Percentiles rank a stretch among this genome's conserved stretches.
These are phyloP conservation scores for Empis stercorea DNA, from an alignment of 2,888 invertebrate genomes.

Conservation along the genomic window DNA sequence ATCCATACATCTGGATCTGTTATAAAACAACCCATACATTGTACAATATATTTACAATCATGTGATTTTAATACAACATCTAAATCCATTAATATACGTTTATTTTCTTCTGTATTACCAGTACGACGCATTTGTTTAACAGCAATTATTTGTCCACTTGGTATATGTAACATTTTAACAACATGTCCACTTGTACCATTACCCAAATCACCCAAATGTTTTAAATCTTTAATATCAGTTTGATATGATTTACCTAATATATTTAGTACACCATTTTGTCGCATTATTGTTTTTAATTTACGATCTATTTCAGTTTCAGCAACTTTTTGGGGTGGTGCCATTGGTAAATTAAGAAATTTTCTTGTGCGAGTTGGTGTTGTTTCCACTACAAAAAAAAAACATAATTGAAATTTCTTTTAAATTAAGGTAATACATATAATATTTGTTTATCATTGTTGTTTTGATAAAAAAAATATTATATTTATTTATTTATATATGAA, in stretches of 20 bases:
- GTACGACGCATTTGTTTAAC: conserved; percentile 98
- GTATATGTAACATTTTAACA: conserved; percentile 86
- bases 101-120: conserved; percentile 92
- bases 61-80: conserved; percentile 97
- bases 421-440: neutral
- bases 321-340: conserved; percentile 41
- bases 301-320: conserved; percentile 60
- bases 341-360: conserved; percentile 45
- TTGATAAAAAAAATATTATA: neutral
- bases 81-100: conserved; percentile 96
- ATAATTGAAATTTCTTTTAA: too few species aligned
- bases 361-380: conserved; percentile 42
- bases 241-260: conserved; percentile 67
- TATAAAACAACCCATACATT: conserved; percentile 95
- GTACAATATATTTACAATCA: conserved; percentile 93
- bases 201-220: conserved; percentile 76
- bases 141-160: conserved; percentile 76
- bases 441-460: neutral
- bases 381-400: conserved; percentile 23
- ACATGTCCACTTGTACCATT: conserved; percentile 97
- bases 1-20: conserved; percentile 98
- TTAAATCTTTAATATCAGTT: conserved; percentile 70
- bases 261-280: conserved; percentile 79
- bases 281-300: conserved; percentile 83
- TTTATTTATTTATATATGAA: neutral